These are phyloP conservation scores for Micronycteris hirsuta DNA, from an alignment of 2,113 vertebrate genomes.

Conservation along the genomic window DNA sequence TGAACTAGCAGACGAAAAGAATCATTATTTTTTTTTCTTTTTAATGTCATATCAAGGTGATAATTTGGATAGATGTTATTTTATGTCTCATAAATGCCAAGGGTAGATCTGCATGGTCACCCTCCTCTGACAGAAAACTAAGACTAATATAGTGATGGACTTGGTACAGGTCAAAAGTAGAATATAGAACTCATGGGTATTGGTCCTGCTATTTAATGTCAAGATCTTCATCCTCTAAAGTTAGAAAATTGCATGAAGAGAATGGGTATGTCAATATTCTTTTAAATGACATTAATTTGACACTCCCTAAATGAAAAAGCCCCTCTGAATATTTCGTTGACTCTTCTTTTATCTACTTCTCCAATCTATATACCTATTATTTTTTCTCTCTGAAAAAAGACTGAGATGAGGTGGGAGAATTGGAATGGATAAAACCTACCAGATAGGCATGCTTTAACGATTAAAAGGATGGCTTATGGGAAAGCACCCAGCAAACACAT, in stretches of 20 bases:
- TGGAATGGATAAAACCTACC: neutral
- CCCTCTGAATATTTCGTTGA: neutral
- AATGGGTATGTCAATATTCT: neutral
- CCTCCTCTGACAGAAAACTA: neutral
- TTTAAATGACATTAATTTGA: neutral
- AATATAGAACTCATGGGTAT: neutral
- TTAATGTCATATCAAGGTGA: neutral
- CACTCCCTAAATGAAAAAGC: neutral
- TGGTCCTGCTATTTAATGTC: neutral
- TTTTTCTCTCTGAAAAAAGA: slow-evolving; percentile 19
- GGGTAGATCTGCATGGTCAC: neutral
- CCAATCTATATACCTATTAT: neutral
- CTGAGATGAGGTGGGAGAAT: neutral
- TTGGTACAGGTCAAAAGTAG: neutral
- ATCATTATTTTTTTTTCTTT: neutral
- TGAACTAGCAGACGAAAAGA: neutral
- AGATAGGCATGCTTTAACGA: neutral
- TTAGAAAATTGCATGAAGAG: neutral
- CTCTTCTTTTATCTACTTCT: neutral
- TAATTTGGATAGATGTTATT: neutral
- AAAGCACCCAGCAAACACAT: neutral
- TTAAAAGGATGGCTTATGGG: neutral
- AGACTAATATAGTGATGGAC: neutral
- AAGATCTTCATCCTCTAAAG: neutral
- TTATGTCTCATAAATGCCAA: neutral